Conservation (phyloP, 2,888 invertebrate genomes). For the Drosophila pseudotakahashii region DNA sequence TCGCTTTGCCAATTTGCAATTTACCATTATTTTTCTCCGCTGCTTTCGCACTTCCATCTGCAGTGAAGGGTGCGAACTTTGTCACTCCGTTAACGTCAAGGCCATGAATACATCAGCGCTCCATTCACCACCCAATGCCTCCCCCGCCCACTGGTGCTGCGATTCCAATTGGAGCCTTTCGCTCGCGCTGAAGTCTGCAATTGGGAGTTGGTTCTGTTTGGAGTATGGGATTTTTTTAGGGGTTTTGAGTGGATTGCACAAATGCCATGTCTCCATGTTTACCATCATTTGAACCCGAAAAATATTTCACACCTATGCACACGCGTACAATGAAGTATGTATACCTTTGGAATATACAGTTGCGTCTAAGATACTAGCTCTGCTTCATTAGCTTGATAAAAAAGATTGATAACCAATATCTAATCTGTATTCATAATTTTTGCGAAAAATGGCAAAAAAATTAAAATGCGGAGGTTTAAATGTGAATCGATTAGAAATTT, state of each 20-base stretch:
- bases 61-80: slow-evolving; percentile 79
- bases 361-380: neutral
- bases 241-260: slow-evolving; percentile 39
- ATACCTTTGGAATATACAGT: neutral
- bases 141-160: slow-evolving; percentile 2
- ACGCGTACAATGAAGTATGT: slow-evolving; percentile 9
- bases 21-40: slow-evolving; percentile 27
- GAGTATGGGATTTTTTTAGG: slow-evolving; percentile 9
- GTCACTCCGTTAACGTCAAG: slow-evolving; percentile 79
- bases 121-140: slow-evolving; percentile 8
- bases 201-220: slow-evolving; percentile 10
- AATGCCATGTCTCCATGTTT: slow-evolving; percentile 41
- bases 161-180: slow-evolving; percentile 39
- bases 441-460: no score
- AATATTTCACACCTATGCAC: slow-evolving; percentile 73
- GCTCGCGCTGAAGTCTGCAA: slow-evolving; percentile 29
- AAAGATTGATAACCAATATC: no score
- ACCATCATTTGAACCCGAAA: slow-evolving; percentile 67
- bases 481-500: no score
- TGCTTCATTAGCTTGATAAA: neutral
- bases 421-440: no score
- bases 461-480: no score
- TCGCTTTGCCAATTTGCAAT: neutral
- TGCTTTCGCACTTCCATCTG: slow-evolving; percentile 53
- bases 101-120: slow-evolving; percentile 73